These are phyloP conservation scores for Drosophila villosipedis DNA, from an alignment of 2,888 invertebrate genomes.

Conservation along the genomic window DNA sequence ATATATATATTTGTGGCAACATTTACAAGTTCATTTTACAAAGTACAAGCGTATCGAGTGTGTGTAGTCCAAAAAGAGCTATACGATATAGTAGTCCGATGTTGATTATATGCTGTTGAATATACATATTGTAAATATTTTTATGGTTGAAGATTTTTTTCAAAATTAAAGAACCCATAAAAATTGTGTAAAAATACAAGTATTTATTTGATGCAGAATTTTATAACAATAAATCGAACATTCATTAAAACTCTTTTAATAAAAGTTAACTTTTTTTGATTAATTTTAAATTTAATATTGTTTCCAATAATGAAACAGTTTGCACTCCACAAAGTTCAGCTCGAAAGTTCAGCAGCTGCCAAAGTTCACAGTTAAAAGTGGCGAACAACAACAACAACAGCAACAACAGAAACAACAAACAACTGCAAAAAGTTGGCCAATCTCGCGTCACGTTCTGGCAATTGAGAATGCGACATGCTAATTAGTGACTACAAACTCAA, in stretches of 20 bases:
- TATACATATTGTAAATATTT: background rate
- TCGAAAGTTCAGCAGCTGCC: constrained; percentile 42
- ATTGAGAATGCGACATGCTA: constrained; percentile 77
- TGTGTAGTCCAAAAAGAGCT: background rate
- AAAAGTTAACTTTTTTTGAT: background rate
- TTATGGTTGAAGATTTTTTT: background rate
- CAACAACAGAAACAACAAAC: background rate
- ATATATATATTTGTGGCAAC: background rate
- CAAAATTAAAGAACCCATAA: background rate
- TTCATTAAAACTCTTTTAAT: background rate
- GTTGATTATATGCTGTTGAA: background rate
- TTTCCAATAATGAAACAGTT: background rate
- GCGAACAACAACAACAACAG: background rate
- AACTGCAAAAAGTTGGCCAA: constrained; percentile 32
- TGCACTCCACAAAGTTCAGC: constrained; percentile 19
- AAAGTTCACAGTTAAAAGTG: constrained; percentile 37
- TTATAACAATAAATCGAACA: background rate
- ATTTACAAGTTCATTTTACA: background rate
- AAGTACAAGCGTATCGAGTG: too few relatives aligned
- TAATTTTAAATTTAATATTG: background rate
- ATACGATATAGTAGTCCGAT: background rate
- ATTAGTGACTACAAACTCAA: constrained; percentile 51
- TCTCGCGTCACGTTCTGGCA: constrained; percentile 73
- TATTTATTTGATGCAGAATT: background rate
- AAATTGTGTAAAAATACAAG: background rate